Percentiles rank a stretch among this genome's conserved stretches.
These are phyloP conservation scores for Brachyopa scutellaris DNA, from an alignment of 2,888 invertebrate species.

Conservation along the genomic window DNA sequence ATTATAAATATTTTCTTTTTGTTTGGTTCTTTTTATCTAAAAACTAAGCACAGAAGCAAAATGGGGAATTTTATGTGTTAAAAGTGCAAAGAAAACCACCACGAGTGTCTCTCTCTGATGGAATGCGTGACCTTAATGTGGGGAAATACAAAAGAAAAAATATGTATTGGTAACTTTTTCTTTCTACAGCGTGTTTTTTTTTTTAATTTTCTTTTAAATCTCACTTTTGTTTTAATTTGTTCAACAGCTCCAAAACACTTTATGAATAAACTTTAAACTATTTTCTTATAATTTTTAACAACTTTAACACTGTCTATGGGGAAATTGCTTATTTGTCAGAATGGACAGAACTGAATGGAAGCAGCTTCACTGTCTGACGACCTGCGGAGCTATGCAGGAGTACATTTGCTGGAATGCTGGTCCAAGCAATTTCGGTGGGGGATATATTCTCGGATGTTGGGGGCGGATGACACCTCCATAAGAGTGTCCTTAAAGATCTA, in stretches of 20 bases:
- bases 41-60: slow-evolving; percentile 69
- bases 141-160: slow-evolving; percentile 55
- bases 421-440: slow-evolving; percentile 67
- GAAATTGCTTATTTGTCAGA: slow-evolving; percentile 69
- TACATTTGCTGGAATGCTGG: slow-evolving; percentile 77
- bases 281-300: slow-evolving; percentile 30
- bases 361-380: slow-evolving; percentile 82
- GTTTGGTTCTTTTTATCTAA: slow-evolving; percentile 13
- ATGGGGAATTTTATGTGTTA: slow-evolving; percentile 29
- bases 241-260: slow-evolving; percentile 63
- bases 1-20: slow-evolving; percentile 13
- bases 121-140: slow-evolving; percentile 72
- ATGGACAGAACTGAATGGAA: slow-evolving; percentile 76
- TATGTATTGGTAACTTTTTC: slow-evolving; percentile 56
- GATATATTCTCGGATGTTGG: slow-evolving; percentile 63
- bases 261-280: slow-evolving; percentile 20
- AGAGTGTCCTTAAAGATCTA: slow-evolving; percentile 69
- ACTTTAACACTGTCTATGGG: slow-evolving; percentile 46
- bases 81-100: slow-evolving; percentile 47
- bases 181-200: slow-evolving; percentile 46
- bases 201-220: slow-evolving; percentile 47
- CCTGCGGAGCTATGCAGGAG: slow-evolving; percentile 81
- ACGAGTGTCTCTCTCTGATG: slow-evolving; percentile 59
- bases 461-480: slow-evolving; percentile 70
- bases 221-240: slow-evolving; percentile 62